phyloP scores from a whole-genome alignment of 2,888 invertebrate species.

The Tetragonula carbonaria region DNA sequence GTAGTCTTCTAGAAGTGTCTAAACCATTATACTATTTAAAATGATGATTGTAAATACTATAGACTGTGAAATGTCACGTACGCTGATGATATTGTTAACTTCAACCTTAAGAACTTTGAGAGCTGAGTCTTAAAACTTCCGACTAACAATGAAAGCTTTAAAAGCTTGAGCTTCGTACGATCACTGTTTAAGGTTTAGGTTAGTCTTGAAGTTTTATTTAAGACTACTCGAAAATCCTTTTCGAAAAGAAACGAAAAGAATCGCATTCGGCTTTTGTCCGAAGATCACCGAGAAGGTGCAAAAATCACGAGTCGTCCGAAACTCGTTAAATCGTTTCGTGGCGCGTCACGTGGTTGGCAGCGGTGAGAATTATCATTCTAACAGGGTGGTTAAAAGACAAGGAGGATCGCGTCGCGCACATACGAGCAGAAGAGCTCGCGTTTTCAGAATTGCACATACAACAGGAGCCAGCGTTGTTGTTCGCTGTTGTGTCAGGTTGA shows the following conservation, averaged over 20 bases:
- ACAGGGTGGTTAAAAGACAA: conserved; percentile 22
- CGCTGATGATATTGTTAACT: too few species aligned
- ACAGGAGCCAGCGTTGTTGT: not conserved
- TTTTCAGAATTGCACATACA: not conserved
- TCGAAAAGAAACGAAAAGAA: not conserved
- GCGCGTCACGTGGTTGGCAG: not conserved
- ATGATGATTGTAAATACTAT: too few species aligned
- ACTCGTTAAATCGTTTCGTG: conserved; percentile 43
- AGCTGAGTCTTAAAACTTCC: too few species aligned
- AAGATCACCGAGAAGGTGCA: not conserved
- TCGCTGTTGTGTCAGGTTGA: conserved; percentile 22
- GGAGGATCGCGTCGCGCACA: not conserved
- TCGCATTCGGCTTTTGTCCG: not conserved
- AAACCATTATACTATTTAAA: too few species aligned
- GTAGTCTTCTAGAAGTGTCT: too few species aligned
- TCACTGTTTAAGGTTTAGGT: too few species aligned
- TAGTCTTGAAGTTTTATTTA: too few species aligned
- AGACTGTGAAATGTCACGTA: too few species aligned
- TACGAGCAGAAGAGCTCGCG: not conserved
- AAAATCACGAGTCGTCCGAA: not conserved
- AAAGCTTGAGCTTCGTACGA: too few species aligned
- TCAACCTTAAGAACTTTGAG: too few species aligned
- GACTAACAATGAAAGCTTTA: too few species aligned
- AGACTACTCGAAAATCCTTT: too few species aligned
- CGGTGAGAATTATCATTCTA: conserved; percentile 58